Evolutionary conservation across 1,140 invertebrate species (phyloP).

Genomic region (Phymastichus coffea): DNA sequence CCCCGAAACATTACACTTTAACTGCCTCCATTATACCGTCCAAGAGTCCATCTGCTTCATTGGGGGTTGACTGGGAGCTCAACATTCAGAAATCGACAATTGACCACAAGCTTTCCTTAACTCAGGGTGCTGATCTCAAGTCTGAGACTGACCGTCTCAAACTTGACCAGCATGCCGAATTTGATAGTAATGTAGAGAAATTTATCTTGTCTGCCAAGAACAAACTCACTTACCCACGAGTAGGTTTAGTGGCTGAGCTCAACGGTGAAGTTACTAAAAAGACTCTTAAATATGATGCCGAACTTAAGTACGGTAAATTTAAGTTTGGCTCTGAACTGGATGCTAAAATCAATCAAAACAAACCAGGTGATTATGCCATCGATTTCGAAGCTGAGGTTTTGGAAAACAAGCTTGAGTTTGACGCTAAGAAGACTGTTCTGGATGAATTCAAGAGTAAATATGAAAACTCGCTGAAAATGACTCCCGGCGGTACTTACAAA

Average conservation of each 20-base stretch:
- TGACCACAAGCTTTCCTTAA: slow-evolving; percentile 59
- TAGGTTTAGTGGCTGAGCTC: slow-evolving; percentile 54
- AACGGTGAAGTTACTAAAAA: slow-evolving; percentile 58
- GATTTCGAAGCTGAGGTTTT: slow-evolving; percentile 59
- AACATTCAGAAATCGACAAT: slow-evolving; percentile 36
- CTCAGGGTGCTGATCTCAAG: slow-evolving; percentile 64
- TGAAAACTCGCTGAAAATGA: slow-evolving; percentile 61
- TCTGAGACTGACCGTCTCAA: slow-evolving; percentile 59
- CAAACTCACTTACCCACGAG: slow-evolving; percentile 58
- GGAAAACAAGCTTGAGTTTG: slow-evolving; percentile 60
- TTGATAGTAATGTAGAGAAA: slow-evolving; percentile 41
- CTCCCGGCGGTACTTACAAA: slow-evolving; percentile 65
- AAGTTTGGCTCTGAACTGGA: slow-evolving; percentile 61
- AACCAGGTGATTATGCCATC: slow-evolving; percentile 61
- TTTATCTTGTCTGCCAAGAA: slow-evolving; percentile 50
- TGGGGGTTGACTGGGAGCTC: slow-evolving; percentile 58
- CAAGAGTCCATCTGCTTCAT: slow-evolving; percentile 62
- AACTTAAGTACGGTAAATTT: slow-evolving; percentile 57
- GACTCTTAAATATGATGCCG: slow-evolving; percentile 56
- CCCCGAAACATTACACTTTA: slow-evolving; percentile 31
- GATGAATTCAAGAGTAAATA: slow-evolving; percentile 63
- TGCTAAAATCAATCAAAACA: slow-evolving; percentile 56
- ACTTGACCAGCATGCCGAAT: slow-evolving; percentile 51
- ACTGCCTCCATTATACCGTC: slow-evolving; percentile 39
- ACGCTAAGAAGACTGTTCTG: slow-evolving; percentile 59